These are phyloP conservation scores for Erebia aethiops DNA, from an alignment of 2,888 invertebrate species.

Conservation along the genomic window DNA sequence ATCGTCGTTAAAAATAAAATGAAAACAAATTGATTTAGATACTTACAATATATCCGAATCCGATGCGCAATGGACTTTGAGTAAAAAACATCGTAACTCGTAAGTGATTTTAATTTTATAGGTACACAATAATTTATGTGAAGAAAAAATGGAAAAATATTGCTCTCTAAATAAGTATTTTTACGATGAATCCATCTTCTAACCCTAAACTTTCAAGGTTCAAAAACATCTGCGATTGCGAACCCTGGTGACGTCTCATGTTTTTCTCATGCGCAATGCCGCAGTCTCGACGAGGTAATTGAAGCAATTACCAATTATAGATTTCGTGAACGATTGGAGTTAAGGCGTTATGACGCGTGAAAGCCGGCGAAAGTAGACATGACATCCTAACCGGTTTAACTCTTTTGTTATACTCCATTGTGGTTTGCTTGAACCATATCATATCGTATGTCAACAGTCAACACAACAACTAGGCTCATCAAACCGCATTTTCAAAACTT, in stretches of 20 bases:
- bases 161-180: background rate
- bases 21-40: background rate
- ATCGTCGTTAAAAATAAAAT: background rate
- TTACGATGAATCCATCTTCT: background rate
- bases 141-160: background rate
- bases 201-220: constrained; percentile 9
- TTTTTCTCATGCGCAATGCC: constrained; percentile 16
- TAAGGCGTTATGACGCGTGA: constrained; percentile 61
- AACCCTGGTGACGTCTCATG: background rate
- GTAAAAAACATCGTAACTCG: too few species aligned
- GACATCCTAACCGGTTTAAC: constrained; percentile 63
- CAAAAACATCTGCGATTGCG: background rate
- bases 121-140: too few species aligned
- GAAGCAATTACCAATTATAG: constrained; percentile 52
- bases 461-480: constrained; percentile 7
- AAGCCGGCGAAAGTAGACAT: constrained; percentile 72
- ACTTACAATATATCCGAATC: background rate
- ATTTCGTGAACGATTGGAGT: constrained; percentile 63
- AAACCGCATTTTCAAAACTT: constrained; percentile 10
- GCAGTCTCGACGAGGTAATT: constrained; percentile 31
- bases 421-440: constrained; percentile 5
- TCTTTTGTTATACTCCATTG: constrained; percentile 48
- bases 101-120: too few species aligned
- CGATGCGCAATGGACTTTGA: too few species aligned
- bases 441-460: constrained; percentile 11